These are phyloP conservation scores for Podilymbus podiceps DNA, from an alignment of 2,113 vertebrate genomes.

Conservation along the genomic window DNA sequence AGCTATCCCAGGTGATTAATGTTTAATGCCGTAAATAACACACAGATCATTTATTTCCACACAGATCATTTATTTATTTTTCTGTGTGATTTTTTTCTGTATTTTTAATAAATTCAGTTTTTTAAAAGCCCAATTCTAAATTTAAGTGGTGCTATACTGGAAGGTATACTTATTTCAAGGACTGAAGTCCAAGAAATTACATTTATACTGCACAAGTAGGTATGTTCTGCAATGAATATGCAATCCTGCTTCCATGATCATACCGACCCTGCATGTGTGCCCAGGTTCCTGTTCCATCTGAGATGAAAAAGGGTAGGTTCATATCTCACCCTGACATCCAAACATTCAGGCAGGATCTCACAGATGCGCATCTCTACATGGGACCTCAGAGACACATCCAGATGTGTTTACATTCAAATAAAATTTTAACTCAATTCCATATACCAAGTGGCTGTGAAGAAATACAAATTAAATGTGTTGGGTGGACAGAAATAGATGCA, in stretches of 20 bases:
- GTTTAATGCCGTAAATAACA: not conserved
- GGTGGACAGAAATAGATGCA: not conserved
- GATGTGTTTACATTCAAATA: not conserved
- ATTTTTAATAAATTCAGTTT: not conserved
- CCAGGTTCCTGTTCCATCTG: not conserved
- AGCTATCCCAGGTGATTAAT: not conserved
- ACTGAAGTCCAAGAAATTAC: not conserved
- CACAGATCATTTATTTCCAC: not conserved
- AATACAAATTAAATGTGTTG: not conserved
- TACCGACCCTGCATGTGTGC: not conserved
- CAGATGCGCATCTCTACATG: fast-evolving
- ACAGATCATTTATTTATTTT: not conserved
- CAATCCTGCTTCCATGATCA: not conserved
- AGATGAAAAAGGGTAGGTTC: not conserved
- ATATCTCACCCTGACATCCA: not conserved
- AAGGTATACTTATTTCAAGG: not conserved
- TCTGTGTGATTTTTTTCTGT: not conserved
- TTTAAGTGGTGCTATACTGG: not conserved
- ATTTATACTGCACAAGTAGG: not conserved
- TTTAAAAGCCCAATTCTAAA: not conserved
- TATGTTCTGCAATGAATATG: not conserved
- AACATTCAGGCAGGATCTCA: not conserved
- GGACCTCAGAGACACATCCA: not conserved
- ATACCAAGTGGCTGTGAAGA: not conserved
- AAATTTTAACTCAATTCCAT: not conserved